A percentile compares a stretch with the other conserved stretches of the same genome.
phyloP scores from a whole-genome alignment of 2,888 invertebrate genomes.

The Agelastica alni region DNA sequence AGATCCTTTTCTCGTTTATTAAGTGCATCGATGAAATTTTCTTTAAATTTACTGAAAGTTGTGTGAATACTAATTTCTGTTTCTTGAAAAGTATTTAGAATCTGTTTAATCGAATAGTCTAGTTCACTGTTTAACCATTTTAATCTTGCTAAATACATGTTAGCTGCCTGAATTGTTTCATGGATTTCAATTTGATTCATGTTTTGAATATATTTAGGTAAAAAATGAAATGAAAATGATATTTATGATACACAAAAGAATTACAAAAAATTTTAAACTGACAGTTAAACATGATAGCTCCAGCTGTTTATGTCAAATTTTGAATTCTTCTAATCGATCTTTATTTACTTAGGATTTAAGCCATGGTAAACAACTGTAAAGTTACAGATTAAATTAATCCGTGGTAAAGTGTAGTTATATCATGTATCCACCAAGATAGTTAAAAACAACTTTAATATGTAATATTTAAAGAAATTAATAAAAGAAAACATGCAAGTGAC shows the following conservation, averaged over 20 bases:
- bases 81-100: conserved; percentile 45
- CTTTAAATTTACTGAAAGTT: conserved; percentile 45
- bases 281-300: too few relatives aligned
- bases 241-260: not conserved
- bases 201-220: not conserved
- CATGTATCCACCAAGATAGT: too few relatives aligned
- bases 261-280: conserved; percentile 4
- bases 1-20: conserved; percentile 43
- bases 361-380: too few relatives aligned
- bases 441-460: too few relatives aligned
- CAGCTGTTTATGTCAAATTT: too few relatives aligned
- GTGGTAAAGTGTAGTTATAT: too few relatives aligned
- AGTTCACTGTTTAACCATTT: conserved; percentile 44
- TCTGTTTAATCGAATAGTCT: conserved; percentile 46
- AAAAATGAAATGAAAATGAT: not conserved
- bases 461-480: too few relatives aligned
- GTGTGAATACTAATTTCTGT: conserved; percentile 45
- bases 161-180: conserved; percentile 48
- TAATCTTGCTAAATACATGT: conserved; percentile 45
- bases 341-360: too few relatives aligned
- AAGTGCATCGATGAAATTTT: conserved; percentile 40
- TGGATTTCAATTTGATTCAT: conserved; percentile 44
- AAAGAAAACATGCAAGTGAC: too few relatives aligned
- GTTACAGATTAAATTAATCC: too few relatives aligned
- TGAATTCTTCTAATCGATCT: too few relatives aligned